A percentile compares a stretch with the other conserved stretches of the same genome.
phyloP scores from a whole-genome alignment of 2,888 invertebrate genomes.

The Athrips mouffetella region DNA sequence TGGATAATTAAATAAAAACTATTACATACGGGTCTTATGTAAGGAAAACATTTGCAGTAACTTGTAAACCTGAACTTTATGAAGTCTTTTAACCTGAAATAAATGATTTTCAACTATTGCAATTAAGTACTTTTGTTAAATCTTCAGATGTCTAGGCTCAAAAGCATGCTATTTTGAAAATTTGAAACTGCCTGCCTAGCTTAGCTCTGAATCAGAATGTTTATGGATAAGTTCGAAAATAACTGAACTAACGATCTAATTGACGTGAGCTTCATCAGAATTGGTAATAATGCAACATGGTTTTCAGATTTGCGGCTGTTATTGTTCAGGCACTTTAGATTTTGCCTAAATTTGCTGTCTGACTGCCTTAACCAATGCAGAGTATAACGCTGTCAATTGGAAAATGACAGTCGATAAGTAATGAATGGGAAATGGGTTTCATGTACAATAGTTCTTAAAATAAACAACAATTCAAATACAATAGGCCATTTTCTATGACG shows the following conservation, averaged over 20 bases:
- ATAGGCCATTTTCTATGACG: too few species aligned
- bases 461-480: too few species aligned
- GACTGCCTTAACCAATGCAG: neutral
- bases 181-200: neutral
- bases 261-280: constrained; percentile 42
- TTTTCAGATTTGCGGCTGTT: constrained; percentile 37
- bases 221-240: constrained; percentile 36
- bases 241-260: constrained; percentile 22
- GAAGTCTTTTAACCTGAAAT: too few species aligned
- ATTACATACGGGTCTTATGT: too few species aligned
- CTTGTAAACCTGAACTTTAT: too few species aligned
- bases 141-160: neutral
- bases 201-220: constrained; percentile 25
- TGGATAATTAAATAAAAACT: too few species aligned
- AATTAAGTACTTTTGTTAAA: neutral
- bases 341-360: constrained; percentile 10
- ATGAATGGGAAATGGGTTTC: too few species aligned
- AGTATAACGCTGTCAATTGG: constrained; percentile 5
- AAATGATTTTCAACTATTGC: too few species aligned
- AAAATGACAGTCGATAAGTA: constrained; percentile 15
- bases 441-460: constrained; percentile 1
- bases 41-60: neutral
- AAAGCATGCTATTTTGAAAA: neutral
- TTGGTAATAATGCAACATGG: constrained; percentile 54
- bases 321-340: constrained; percentile 25